These are phyloP conservation scores for Ochlodes sylvanus DNA, from an alignment of 2,888 invertebrate genomes.

Conservation along the genomic window DNA sequence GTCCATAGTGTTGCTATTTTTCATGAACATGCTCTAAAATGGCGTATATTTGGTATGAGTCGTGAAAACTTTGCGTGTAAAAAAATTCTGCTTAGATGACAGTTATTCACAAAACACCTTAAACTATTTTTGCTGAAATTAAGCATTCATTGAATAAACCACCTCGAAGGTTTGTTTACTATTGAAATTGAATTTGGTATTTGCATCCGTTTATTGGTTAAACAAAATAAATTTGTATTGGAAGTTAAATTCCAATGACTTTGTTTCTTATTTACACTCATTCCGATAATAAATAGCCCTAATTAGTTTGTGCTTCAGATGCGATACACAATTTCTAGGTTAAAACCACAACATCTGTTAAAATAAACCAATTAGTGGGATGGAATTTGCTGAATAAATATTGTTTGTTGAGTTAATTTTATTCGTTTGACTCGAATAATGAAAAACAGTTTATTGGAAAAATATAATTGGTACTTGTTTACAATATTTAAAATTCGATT, in stretches of 20 bases:
- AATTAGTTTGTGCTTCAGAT: constrained; percentile 38
- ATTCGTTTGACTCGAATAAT: constrained; percentile 26
- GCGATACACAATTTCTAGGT: constrained; percentile 34
- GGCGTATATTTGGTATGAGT: no score
- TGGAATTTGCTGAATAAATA: constrained; percentile 30
- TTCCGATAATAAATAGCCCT: constrained; percentile 35
- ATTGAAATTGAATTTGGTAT: constrained; percentile 26
- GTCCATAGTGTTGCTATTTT: no score
- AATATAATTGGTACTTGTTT: constrained; percentile 25
- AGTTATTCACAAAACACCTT: no score
- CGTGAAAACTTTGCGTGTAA: no score
- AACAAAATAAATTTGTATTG: constrained; percentile 32
- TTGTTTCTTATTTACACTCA: constrained; percentile 38
- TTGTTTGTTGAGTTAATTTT: constrained; percentile 31
- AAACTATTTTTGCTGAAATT: background rate
- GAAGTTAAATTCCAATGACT: constrained; percentile 30
- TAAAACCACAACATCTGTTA: constrained; percentile 37
- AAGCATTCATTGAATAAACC: constrained; percentile 4
- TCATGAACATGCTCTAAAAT: no score
- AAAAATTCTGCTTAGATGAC: no score
- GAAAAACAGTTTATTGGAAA: constrained; percentile 12
- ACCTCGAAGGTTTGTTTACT: constrained; percentile 23
- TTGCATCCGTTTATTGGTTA: constrained; percentile 25
- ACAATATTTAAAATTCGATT: constrained; percentile 13
- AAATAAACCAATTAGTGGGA: constrained; percentile 36